Evolutionary conservation across 2,797 vertebrate genomes (phyloP).

Genomic region (Halcyon badia): DNA sequence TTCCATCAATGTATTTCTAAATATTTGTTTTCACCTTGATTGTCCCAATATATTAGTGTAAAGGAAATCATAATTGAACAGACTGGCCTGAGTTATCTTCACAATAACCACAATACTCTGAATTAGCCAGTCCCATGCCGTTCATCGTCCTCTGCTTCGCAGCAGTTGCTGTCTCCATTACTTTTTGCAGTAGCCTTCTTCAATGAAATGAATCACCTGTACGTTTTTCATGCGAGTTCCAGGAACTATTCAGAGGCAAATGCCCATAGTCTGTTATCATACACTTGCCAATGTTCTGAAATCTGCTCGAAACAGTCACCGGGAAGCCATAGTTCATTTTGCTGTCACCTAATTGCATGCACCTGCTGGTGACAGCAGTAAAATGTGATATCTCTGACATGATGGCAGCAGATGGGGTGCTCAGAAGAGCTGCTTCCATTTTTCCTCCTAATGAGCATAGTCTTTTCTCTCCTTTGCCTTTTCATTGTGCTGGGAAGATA

Average conservation of each 20-base stretch:
- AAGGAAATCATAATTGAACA: background rate
- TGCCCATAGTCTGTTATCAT: conserved; percentile 10
- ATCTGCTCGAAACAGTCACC: conserved; percentile 25
- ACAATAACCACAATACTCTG: background rate
- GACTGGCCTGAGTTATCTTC: background rate
- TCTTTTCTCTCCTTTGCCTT: conserved; percentile 40
- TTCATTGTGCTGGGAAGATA: background rate
- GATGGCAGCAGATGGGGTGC: conserved; percentile 58
- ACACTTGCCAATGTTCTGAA: conserved; percentile 36
- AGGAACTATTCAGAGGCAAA: conserved; percentile 34
- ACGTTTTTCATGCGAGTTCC: background rate
- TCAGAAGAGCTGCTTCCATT: conserved; percentile 57
- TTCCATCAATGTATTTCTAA: background rate
- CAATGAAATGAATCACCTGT: background rate
- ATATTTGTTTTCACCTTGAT: background rate
- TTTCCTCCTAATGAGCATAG: conserved; percentile 68
- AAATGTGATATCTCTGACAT: conserved; percentile 59
- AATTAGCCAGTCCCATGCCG: background rate
- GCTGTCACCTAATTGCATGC: conserved; percentile 66
- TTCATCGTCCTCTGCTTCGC: background rate
- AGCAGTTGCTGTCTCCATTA: background rate
- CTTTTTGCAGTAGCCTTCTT: background rate
- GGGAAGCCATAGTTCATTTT: conserved; percentile 65
- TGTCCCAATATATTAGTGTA: background rate
- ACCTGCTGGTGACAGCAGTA: conserved; percentile 68